Conservation (phyloP, 2,113 vertebrate species). For the Cyphomyrus plagiostoma region DNA sequence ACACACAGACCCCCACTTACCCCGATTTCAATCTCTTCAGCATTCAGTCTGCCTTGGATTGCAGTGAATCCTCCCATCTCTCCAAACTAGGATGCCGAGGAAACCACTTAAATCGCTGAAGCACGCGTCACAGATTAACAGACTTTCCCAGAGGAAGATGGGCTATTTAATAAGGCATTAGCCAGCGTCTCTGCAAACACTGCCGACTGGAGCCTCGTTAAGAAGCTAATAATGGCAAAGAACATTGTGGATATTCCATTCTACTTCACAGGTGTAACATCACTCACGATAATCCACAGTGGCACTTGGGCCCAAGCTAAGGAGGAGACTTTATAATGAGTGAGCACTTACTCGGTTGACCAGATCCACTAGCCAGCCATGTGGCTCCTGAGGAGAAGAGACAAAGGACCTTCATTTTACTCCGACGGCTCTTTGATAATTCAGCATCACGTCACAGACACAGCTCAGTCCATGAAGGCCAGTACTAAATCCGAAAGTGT, state of each 20-base stretch:
- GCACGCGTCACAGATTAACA: not conserved
- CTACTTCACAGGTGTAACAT: not conserved
- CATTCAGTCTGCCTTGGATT: slow-evolving; percentile 88
- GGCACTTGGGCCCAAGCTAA: not conserved
- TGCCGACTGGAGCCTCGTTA: not conserved
- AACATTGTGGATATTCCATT: slow-evolving; percentile 3
- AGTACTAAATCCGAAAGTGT: not conserved
- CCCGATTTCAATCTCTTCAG: slow-evolving; percentile 90
- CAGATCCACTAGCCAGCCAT: slow-evolving; percentile 97
- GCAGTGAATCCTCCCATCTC: slow-evolving; percentile 93
- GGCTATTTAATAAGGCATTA: not conserved
- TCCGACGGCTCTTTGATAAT: not conserved
- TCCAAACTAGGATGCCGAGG: slow-evolving; percentile 72
- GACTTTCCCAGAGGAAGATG: not conserved
- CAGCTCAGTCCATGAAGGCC: not conserved
- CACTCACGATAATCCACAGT: not conserved
- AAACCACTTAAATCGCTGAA: not conserved
- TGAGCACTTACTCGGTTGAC: slow-evolving; percentile 82
- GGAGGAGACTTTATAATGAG: not conserved
- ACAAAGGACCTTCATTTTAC: slow-evolving; percentile 36
- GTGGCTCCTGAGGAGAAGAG: slow-evolving; percentile 75
- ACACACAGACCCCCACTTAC: slow-evolving; percentile 57
- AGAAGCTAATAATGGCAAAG: not conserved
- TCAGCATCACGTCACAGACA: not conserved
- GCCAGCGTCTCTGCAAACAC: not conserved